These are phyloP conservation scores for Steinernema khuongi DNA, from an alignment of 1,140 invertebrate genomes.

Conservation along the genomic window DNA sequence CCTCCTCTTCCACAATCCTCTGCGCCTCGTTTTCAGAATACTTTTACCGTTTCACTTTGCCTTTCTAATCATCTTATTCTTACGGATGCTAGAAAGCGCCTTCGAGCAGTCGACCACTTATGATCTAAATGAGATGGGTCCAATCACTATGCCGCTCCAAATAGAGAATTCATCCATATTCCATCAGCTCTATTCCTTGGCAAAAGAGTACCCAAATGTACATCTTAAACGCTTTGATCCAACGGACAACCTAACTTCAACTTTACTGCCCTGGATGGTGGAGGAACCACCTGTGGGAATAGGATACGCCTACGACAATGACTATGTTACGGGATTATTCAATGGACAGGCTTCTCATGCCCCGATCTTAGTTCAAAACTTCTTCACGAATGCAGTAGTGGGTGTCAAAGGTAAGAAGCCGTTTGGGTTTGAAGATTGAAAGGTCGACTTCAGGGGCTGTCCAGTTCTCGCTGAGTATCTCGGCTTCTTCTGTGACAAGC, in stretches of 20 bases:
- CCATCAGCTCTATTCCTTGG: not conserved
- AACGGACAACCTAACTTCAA: not conserved
- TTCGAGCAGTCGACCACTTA: too few species aligned
- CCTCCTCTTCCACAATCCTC: too few species aligned
- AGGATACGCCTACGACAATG: not conserved
- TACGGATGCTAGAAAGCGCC: too few species aligned
- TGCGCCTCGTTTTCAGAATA: too few species aligned
- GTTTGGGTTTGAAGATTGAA: constrained; percentile 6
- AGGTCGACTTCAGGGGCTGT: constrained; percentile 16
- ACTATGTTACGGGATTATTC: not conserved
- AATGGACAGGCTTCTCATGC: constrained; percentile 10
- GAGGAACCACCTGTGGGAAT: constrained; percentile 1
- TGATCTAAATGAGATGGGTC: constrained; percentile 11
- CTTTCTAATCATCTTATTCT: too few species aligned
- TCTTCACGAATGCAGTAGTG: constrained; percentile 8
- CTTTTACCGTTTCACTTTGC: too few species aligned
- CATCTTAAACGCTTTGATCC: not conserved
- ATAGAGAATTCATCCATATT: not conserved
- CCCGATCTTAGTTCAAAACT: not conserved
- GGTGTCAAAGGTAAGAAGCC: not conserved
- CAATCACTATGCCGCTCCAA: not conserved
- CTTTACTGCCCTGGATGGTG: not conserved
- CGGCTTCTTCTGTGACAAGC: not conserved
- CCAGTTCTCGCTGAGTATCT: not conserved
- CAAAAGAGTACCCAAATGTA: not conserved